Conservation (phyloP, 2,113 vertebrate species). For the Nymphicus hollandicus region DNA sequence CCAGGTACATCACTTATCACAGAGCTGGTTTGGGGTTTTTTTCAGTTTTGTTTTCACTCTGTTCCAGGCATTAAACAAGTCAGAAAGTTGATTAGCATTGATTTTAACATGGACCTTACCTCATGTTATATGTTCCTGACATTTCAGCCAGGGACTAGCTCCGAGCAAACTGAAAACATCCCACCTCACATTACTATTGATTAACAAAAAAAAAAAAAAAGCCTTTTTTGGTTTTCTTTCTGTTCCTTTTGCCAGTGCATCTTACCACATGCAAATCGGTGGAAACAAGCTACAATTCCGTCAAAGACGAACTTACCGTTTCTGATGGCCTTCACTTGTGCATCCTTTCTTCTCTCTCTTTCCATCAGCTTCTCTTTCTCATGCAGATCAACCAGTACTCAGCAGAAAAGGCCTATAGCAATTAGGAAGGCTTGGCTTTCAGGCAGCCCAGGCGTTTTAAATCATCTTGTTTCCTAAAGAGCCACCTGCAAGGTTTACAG, state of each 20-base stretch:
- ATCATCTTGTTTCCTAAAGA: neutral
- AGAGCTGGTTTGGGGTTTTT: rapidly evolving
- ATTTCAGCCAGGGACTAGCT: neutral
- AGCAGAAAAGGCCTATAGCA: neutral
- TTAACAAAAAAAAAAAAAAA: neutral
- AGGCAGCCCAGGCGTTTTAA: neutral
- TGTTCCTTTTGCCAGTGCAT: neutral
- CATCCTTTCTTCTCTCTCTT: too few species aligned
- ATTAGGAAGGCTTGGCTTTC: neutral
- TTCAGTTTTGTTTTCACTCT: neutral
- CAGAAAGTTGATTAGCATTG: neutral
- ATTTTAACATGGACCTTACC: neutral
- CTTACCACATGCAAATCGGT: neutral
- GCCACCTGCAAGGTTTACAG: neutral
- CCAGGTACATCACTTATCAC: neutral
- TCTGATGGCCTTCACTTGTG: rapidly evolving
- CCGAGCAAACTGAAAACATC: neutral
- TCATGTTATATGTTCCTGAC: neutral
- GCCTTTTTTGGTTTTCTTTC: rapidly evolving
- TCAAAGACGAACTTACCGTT: neutral
- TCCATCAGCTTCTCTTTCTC: rapidly evolving
- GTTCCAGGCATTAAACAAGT: neutral
- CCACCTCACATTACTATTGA: neutral
- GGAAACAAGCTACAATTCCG: neutral
- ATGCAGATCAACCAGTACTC: rapidly evolving